phyloP scores from a whole-genome alignment of 2,113 vertebrate species.

The Chamaea fasciata region DNA sequence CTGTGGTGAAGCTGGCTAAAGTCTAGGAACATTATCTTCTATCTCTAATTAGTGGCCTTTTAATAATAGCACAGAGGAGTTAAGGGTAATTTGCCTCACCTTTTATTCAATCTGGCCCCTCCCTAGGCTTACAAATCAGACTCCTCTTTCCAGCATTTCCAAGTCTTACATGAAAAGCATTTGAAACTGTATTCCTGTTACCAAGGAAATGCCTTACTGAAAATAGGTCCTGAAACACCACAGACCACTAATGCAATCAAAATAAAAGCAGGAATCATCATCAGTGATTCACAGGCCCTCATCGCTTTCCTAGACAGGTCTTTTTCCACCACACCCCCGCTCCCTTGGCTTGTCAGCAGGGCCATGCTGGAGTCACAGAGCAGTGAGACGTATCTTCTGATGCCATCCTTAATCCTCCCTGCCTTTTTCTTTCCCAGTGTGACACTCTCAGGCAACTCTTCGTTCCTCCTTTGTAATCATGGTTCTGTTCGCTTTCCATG shows the following conservation, averaged over 20 bases:
- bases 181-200: background rate
- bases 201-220: background rate
- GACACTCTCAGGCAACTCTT: background rate
- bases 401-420: background rate
- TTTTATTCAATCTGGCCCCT: background rate
- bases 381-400: background rate
- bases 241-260: background rate
- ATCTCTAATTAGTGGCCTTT: background rate
- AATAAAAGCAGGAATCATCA: background rate
- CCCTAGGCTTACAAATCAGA: background rate
- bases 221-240: background rate
- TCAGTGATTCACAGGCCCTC: background rate
- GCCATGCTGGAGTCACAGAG: background rate
- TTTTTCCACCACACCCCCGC: rapidly evolving
- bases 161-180: background rate
- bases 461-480: background rate
- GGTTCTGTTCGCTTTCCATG: background rate
- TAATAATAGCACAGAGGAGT: background rate
- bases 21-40: background rate
- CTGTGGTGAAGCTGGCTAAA: background rate
- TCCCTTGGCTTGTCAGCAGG: background rate
- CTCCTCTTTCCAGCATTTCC: background rate
- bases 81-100: background rate
- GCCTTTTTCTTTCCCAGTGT: background rate
- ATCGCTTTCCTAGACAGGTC: background rate